Evolutionary conservation across 1,140 invertebrate genomes (phyloP), one percentile per base, ranked within the genome.

Genomic region (Musca vetustissima): DNA sequence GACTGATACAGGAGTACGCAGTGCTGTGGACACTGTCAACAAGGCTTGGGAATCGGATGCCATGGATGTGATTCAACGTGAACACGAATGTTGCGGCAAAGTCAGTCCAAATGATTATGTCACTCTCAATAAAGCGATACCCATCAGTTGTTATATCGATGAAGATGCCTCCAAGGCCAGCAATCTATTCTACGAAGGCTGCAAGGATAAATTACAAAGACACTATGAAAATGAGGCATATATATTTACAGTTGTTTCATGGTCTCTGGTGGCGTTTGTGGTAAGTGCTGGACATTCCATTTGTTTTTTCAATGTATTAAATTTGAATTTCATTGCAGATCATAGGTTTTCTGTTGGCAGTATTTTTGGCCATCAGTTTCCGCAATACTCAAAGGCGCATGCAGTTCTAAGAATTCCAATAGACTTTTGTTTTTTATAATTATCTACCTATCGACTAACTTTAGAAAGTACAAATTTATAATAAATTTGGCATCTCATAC

Each of bases 371-470:
- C 65, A 76, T 80, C 11, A 80, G 74, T 71, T 78, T 80, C 74
- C 76, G 75, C 36, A 80, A 80, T 64, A 80, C 80, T 59, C 78
- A 80, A 70, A 68, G 78, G 24, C 78, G 78, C 50, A 70, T 80
- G 78, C 75, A 80, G 68, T 80, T 80, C 71, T 80, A 80, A 72
- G 11, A 61, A 36, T 61, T 61, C 28, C 28, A 36, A 21, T 43
- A 43, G 36, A 43, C 36, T 43, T 43, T 13, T 7, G 2, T n/a
- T n/a, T n/a, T n/a, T n/a, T n/a, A n/a, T n/a, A n/a, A n/a, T n/a
- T 13, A 43, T 11, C 36, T 13, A 9, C 36, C 36, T 43, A 43
- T 13, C 36, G 4, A 43, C 36, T 43, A 43, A 43, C 4, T 43
- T 13, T 19, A 61, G 17, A 21, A 55, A 36, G n/a, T 19, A 19